These are phyloP conservation scores for Whitmania pigra DNA, from an alignment of 1,140 invertebrate genomes.

Conservation along the genomic window DNA sequence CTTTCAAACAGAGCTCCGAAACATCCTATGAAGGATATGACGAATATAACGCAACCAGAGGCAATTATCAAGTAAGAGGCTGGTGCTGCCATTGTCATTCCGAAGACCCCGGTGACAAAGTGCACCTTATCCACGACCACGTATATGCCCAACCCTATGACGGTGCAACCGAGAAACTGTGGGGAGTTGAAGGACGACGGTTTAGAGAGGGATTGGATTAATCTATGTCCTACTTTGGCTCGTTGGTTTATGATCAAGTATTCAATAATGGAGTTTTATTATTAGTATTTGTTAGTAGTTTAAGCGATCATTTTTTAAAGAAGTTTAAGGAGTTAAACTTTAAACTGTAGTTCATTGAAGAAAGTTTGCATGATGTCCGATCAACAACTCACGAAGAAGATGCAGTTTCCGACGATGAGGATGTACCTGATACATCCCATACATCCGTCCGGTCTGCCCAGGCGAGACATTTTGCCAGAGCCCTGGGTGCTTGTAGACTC, in stretches of 20 bases:
- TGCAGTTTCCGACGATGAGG: constrained; percentile 12
- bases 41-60: constrained; percentile 17
- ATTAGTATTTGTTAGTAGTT: too few relatives aligned
- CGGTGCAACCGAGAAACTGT: constrained; percentile 19
- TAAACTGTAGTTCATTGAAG: too few relatives aligned
- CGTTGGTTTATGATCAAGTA: too few relatives aligned
- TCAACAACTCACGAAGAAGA: constrained; percentile 11
- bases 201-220: background rate
- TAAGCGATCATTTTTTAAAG: too few relatives aligned
- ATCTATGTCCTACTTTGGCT: background rate
- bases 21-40: constrained; percentile 17
- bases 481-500: too few relatives aligned
- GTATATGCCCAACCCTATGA: constrained; percentile 15
- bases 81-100: constrained; percentile 12
- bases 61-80: constrained; percentile 15
- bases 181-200: background rate
- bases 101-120: constrained; percentile 17
- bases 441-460: background rate
- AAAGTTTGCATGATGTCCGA: background rate
- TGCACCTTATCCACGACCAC: constrained; percentile 13
- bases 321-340: too few relatives aligned
- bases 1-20: constrained; percentile 16
- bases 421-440: background rate
- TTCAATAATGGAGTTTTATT: too few relatives aligned
- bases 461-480: background rate